Percentiles rank a stretch among this genome's conserved stretches.
Conservation (phyloP, 2,113 vertebrate species). For the Epinephelus moara region DNA sequence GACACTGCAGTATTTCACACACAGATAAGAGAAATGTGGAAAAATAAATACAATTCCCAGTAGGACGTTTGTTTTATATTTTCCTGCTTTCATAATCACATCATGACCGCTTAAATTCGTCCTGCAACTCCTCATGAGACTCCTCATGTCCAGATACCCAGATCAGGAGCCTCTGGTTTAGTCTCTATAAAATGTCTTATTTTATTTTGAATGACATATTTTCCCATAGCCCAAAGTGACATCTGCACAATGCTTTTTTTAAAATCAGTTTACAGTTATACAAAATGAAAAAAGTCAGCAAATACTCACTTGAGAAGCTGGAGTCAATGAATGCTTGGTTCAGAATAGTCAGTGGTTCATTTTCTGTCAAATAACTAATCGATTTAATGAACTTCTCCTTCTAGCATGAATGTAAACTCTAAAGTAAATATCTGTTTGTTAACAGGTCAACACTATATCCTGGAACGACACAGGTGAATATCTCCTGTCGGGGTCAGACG, state of each 20-base stretch:
- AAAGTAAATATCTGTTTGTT: neutral
- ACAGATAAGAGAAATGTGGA: neutral
- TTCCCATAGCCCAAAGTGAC: neutral
- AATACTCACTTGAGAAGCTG: neutral
- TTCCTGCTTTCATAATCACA: neutral
- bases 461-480: slow-evolving; percentile 99
- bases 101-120: neutral
- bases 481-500: slow-evolving; percentile 97
- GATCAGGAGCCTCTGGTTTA: neutral
- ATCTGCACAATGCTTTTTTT: neutral
- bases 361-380: neutral
- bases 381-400: neutral
- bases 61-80: neutral
- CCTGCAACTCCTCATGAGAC: neutral
- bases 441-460: slow-evolving; percentile 97
- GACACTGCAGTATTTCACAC: neutral
- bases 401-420: neutral
- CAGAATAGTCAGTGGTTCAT: too few species aligned
- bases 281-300: neutral
- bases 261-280: neutral
- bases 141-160: neutral
- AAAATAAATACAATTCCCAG: neutral
- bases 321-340: neutral
- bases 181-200: neutral
- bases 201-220: neutral